Evolutionary conservation across 2,113 vertebrate genomes (phyloP).

Genomic region (Mesembrinibis cayennensis): DNA sequence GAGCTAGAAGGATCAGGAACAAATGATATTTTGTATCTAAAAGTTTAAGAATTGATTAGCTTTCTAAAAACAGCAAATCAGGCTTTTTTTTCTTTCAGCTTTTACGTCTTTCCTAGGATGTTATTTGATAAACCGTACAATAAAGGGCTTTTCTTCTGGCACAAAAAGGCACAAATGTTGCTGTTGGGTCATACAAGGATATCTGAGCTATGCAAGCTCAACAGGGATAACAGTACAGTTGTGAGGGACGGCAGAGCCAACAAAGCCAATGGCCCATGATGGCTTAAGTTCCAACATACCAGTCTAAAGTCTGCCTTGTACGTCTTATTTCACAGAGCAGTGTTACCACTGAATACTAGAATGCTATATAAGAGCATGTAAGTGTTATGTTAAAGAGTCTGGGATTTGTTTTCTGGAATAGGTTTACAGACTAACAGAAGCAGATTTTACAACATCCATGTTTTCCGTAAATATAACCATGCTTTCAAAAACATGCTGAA

Average conservation of each 20-base stretch:
- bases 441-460: background rate
- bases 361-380: background rate
- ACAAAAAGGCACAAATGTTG: background rate
- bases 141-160: background rate
- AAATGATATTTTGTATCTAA: background rate
- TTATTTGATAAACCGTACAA: background rate
- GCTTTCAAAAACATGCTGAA: background rate
- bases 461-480: background rate
- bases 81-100: background rate
- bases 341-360: background rate
- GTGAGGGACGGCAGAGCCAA: background rate
- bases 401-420: background rate
- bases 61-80: background rate
- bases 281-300: background rate
- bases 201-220: background rate
- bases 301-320: background rate
- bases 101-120: background rate
- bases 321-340: background rate
- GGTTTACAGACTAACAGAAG: background rate
- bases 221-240: background rate
- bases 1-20: background rate
- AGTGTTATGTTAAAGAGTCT: fast-evolving
- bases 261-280: background rate
- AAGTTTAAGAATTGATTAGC: background rate
- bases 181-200: background rate